Percentiles rank a stretch among this genome's conserved stretches.
These are phyloP conservation scores for Nomia melanderi DNA, from an alignment of 1,140 invertebrate genomes.

Conservation along the genomic window DNA sequence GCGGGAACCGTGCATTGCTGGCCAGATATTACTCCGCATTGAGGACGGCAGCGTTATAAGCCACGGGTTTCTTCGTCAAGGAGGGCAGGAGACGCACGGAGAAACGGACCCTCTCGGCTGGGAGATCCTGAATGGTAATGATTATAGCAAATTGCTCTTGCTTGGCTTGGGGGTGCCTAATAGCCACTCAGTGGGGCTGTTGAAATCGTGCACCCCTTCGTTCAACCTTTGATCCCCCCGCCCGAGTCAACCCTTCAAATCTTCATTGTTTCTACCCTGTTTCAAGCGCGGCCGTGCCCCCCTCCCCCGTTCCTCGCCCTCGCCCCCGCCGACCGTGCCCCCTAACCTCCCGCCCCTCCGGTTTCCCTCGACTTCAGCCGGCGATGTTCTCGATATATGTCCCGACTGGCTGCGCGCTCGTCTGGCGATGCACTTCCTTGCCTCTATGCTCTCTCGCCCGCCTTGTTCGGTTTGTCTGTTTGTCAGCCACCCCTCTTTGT, in stretches of 20 bases:
- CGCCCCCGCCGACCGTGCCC: not conserved
- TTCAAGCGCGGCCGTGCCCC: conserved; percentile 47
- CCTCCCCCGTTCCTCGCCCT: too few species aligned
- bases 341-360: not conserved
- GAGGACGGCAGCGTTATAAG: conserved; percentile 50
- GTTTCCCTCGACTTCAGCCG: conserved; percentile 1
- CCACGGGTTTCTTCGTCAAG: conserved; percentile 52
- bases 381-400: conserved; percentile 60
- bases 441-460: conserved; percentile 14
- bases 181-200: conserved; percentile 77
- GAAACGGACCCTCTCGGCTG: conserved; percentile 70
- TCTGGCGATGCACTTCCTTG: conserved; percentile 45
- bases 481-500: conserved; percentile 13
- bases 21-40: conserved; percentile 50
- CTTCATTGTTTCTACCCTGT: conserved; percentile 72
- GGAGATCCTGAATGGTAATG: conserved; percentile 76
- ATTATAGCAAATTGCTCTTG: conserved; percentile 77
- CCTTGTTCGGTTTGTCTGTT: conserved; percentile 24
- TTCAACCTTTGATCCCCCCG: conserved; percentile 77
- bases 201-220: conserved; percentile 73
- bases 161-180: conserved; percentile 73
- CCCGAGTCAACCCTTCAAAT: conserved; percentile 74
- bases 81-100: conserved; percentile 51
- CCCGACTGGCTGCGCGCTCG: conserved; percentile 16
- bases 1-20: conserved; percentile 18